phyloP scores from a whole-genome alignment of 2,113 vertebrate species.

The chimpanzee (Pan troglodytes) region NHGRI_mPanTro3-v2.1_pri NC_072410.2:117000001-117000500 shows the following conservation, averaged over 20 bases:
- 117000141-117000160: too few relatives aligned
- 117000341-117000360: neutral
- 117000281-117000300: neutral
- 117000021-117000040: neutral
- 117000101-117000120: neutral
- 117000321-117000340: neutral
- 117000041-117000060: neutral
- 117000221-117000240: too few relatives aligned
- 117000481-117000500: neutral
- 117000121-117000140: neutral
- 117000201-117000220: neutral
- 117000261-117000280: neutral
- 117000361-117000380: neutral
- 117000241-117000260: neutral
- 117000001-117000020: neutral
- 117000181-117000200: too few relatives aligned
- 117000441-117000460: neutral
- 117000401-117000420: neutral
- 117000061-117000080: too few relatives aligned
- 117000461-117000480: accelerated
- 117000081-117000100: neutral
- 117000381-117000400: neutral
- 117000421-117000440: neutral
- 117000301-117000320: neutral
- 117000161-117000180: too few relatives aligned